A percentile compares a stretch with the other conserved stretches of the same genome.
Conservation (phyloP, 2,888 invertebrate genomes). For the Phoenoteleia sp. region DNA sequence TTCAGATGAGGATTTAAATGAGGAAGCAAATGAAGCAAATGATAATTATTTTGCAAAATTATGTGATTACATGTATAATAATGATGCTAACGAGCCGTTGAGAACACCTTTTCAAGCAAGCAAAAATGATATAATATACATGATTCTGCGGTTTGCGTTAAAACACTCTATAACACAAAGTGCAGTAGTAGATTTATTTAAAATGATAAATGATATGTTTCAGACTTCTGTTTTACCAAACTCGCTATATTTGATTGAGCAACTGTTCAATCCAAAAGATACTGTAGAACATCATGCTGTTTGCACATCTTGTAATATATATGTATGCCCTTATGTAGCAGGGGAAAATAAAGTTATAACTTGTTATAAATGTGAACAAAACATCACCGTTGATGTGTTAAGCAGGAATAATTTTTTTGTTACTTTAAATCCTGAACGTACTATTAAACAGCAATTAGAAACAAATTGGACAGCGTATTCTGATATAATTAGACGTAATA, state of each 20-base stretch:
- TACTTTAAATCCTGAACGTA: constrained; percentile 12
- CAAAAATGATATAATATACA: constrained; percentile 33
- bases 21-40: neutral
- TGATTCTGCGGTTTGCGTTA: constrained; percentile 36
- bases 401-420: constrained; percentile 41
- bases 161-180: constrained; percentile 29
- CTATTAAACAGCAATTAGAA: constrained; percentile 19
- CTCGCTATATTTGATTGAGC: constrained; percentile 45
- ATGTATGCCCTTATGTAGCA: constrained; percentile 4
- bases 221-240: constrained; percentile 30
- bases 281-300: constrained; percentile 55
- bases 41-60: neutral
- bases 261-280: constrained; percentile 52
- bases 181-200: constrained; percentile 55
- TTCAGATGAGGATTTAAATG: neutral
- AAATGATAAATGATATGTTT: constrained; percentile 58
- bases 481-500: neutral
- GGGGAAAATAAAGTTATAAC: constrained; percentile 5
- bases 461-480: constrained; percentile 18
- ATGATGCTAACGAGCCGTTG: neutral
- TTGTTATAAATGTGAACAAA: constrained; percentile 5
- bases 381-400: constrained; percentile 23
- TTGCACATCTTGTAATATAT: constrained; percentile 42
- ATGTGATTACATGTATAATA: neutral
- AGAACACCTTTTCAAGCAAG: constrained; percentile 8